These are phyloP conservation scores for Dermolepida albohirtum DNA, from an alignment of 2,888 invertebrate species.

Conservation along the genomic window DNA sequence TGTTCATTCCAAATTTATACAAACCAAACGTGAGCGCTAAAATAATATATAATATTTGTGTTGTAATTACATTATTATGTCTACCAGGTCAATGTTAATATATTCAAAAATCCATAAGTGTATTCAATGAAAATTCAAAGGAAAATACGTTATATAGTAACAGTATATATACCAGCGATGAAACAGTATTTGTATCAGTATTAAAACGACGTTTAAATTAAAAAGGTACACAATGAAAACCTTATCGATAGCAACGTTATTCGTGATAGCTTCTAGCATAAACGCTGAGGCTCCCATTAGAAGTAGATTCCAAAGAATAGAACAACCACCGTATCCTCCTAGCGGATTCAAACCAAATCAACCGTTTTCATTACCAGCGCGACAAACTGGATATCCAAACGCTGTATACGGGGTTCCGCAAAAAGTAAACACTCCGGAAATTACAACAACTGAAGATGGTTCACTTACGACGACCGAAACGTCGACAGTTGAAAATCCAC, in stretches of 20 bases:
- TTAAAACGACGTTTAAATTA: background rate
- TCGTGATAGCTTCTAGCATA: conserved; percentile 4
- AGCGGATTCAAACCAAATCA: conserved; percentile 45
- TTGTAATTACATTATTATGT: no score
- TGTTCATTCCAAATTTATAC: no score
- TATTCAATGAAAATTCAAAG: no score
- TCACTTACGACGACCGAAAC: conserved; percentile 40
- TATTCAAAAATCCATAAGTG: no score
- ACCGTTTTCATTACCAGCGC: conserved; percentile 36
- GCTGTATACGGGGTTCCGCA: conserved; percentile 48
- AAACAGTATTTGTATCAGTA: conserved; percentile 2
- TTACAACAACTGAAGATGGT: conserved; percentile 62
- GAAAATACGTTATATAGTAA: no score
- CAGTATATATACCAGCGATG: conserved; percentile 8
- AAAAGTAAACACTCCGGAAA: conserved; percentile 59
- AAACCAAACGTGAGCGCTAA: no score
- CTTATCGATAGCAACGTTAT: background rate
- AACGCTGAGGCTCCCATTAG: conserved; percentile 25
- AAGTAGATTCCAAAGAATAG: conserved; percentile 15
- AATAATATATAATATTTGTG: no score
- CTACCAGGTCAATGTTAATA: no score
- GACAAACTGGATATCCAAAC: conserved; percentile 14
- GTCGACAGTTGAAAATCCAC: conserved; percentile 45
- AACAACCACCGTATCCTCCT: conserved; percentile 41
- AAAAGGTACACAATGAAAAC: conserved; percentile 5